Evolutionary conservation across 2,888 invertebrate species (phyloP).

Genomic region (Microplitis deprimator): DNA sequence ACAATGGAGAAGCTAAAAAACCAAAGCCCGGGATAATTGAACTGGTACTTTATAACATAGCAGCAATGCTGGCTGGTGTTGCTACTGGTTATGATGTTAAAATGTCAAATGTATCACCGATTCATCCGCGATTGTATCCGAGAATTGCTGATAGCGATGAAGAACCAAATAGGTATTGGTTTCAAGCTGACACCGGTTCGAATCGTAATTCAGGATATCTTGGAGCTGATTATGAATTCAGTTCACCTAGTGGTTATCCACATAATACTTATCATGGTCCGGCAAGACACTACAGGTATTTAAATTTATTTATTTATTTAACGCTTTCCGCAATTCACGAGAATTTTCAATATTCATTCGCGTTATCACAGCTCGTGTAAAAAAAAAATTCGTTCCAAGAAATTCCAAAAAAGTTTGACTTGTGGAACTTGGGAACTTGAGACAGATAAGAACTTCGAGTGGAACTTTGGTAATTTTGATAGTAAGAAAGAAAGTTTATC

Average conservation of each 20-base stretch:
- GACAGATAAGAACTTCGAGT: too few relatives aligned
- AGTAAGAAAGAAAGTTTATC: too few relatives aligned
- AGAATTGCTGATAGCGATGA: conserved; percentile 58
- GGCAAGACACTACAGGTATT: conserved; percentile 79
- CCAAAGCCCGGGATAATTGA: conserved; percentile 83
- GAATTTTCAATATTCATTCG: too few relatives aligned
- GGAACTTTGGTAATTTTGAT: too few relatives aligned
- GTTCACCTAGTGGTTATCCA: conserved; percentile 76
- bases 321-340: too few relatives aligned
- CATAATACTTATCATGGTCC: conserved; percentile 95
- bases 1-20: conserved; percentile 81
- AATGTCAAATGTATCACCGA: conserved; percentile 86
- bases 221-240: conserved; percentile 76
- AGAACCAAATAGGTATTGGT: conserved; percentile 66
- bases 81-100: conserved; percentile 94
- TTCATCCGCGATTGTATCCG: conserved; percentile 86
- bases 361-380: too few relatives aligned
- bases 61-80: conserved; percentile 90
- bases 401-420: too few relatives aligned
- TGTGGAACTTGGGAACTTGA: too few relatives aligned
- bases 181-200: conserved; percentile 61
- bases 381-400: too few relatives aligned
- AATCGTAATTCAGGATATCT: conserved; percentile 67
- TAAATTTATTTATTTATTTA: neutral
- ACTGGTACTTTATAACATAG: conserved; percentile 90